Evolutionary conservation across 2,888 invertebrate genomes (phyloP).

Genomic region (Boloria selene): DNA sequence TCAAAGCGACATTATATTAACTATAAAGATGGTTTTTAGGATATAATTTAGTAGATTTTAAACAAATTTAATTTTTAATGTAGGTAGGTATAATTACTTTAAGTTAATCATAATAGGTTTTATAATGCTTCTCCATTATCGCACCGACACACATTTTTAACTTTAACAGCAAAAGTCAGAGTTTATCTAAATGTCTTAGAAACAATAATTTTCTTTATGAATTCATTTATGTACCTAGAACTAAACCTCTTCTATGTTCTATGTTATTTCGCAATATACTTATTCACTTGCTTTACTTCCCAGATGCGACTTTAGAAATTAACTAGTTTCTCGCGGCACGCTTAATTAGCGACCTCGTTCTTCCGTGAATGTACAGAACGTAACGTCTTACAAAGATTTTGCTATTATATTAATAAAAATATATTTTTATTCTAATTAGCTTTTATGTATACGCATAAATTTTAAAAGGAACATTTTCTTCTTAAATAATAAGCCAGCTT

Average conservation of each 20-base stretch:
- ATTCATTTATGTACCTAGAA: not conserved
- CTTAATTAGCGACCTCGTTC: constrained; percentile 36
- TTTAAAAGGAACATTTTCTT: too few species aligned
- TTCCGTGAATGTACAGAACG: constrained; percentile 21
- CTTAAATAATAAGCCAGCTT: too few species aligned
- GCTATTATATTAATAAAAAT: constrained; percentile 2
- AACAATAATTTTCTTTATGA: not conserved
- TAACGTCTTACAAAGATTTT: constrained; percentile 23
- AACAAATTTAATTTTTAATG: too few species aligned
- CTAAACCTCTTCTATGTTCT: constrained; percentile 8
- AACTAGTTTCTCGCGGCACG: constrained; percentile 37
- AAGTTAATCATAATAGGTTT: too few species aligned
- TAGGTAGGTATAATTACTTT: too few species aligned
- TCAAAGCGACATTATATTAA: too few species aligned
- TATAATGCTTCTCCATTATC: too few species aligned
- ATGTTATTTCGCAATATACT: not conserved
- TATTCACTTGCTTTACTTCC: constrained; percentile 24
- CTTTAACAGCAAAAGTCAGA: too few species aligned
- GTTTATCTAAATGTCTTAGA: too few species aligned
- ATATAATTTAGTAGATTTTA: too few species aligned
- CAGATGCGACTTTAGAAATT: constrained; percentile 36
- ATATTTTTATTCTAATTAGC: not conserved
- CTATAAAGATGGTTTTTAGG: too few species aligned
- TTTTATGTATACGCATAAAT: not conserved
- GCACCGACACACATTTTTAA: too few species aligned